These are phyloP conservation scores for Oreochromis grahami DNA, from an alignment of 2,797 vertebrate genomes.

Conservation along the genomic window DNA sequence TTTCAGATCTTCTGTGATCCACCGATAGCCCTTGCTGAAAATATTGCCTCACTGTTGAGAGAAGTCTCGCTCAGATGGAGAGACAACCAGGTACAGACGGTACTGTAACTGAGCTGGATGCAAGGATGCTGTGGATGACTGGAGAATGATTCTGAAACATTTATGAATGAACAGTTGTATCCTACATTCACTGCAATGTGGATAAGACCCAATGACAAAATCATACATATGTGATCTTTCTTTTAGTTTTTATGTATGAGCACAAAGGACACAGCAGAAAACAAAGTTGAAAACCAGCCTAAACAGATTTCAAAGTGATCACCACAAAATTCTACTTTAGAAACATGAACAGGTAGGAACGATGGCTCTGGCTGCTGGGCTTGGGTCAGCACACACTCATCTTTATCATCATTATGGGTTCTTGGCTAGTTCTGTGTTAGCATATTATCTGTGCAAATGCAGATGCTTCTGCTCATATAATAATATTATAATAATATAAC, in stretches of 20 bases:
- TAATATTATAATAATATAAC: background rate
- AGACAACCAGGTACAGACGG: background rate
- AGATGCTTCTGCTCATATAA: background rate
- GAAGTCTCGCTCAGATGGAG: background rate
- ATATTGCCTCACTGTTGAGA: background rate
- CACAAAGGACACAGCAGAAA: background rate
- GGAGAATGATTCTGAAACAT: background rate
- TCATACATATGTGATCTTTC: background rate
- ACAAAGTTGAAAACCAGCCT: background rate
- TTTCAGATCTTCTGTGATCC: background rate
- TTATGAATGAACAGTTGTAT: background rate
- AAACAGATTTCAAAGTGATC: background rate
- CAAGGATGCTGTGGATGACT: background rate
- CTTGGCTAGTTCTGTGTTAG: background rate
- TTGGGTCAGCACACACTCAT: background rate
- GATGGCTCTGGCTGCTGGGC: background rate
- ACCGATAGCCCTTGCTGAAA: background rate
- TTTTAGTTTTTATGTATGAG: background rate
- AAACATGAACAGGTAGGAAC: background rate
- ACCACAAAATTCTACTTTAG: background rate
- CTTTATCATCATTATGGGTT: background rate
- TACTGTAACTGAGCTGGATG: background rate
- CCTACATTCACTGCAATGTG: background rate
- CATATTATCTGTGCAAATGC: background rate
- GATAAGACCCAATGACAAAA: background rate